Conservation (phyloP, 2,888 invertebrate genomes). For the Hirtodrosophila trivittata region DNA sequence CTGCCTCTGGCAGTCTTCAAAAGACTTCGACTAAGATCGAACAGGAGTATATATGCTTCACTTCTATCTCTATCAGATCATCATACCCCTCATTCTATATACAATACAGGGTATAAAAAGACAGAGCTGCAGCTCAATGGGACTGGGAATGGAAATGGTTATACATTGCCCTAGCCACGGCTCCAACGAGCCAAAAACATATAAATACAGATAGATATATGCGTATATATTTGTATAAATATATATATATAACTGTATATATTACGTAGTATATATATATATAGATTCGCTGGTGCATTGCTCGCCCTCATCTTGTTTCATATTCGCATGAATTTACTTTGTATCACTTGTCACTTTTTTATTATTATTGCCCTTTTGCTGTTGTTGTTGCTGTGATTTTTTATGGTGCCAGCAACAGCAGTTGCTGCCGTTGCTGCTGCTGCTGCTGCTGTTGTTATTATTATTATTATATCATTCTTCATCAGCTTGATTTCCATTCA, state of each 20-base stretch:
- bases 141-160: conserved; percentile 1
- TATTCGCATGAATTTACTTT: conserved; percentile 80
- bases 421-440: conserved; percentile 28
- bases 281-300: conserved; percentile 63
- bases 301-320: conserved; percentile 54
- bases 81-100: no score
- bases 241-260: conserved; percentile 1
- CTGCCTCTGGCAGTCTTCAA: no score
- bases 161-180: conserved; percentile 23
- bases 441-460: conserved; percentile 34
- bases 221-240: conserved; percentile 15
- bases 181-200: conserved; percentile 33
- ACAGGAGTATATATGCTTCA: not conserved
- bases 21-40: no score
- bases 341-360: conserved; percentile 80
- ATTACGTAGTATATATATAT: conserved; percentile 23
- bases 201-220: conserved; percentile 21
- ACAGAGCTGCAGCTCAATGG: conserved; percentile 11
- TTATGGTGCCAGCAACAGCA: conserved; percentile 53
- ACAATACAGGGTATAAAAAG: not conserved
- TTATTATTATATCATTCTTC: conserved; percentile 80
- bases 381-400: conserved; percentile 65
- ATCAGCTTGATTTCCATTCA: conserved; percentile 79
- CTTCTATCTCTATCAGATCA: no score
- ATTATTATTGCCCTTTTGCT: conserved; percentile 63